A percentile compares a stretch with the other conserved stretches of the same genome.
phyloP scores from a whole-genome alignment of 2,888 invertebrate genomes.

The Rosalia funebris region DNA sequence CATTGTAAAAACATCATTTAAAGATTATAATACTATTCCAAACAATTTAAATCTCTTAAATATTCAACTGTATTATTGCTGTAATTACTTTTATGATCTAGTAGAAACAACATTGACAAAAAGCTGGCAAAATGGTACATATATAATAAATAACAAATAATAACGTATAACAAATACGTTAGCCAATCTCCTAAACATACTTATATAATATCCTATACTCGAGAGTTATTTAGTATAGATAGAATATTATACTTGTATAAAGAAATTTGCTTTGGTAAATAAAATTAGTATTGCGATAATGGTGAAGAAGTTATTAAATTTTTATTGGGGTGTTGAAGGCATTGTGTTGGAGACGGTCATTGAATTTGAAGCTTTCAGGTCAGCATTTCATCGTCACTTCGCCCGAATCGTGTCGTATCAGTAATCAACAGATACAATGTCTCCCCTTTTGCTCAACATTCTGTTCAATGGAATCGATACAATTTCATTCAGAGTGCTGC shows the following conservation, averaged over 20 bases:
- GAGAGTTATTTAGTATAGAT: too few species aligned
- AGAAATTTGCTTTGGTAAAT: constrained; percentile 1
- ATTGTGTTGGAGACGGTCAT: constrained; percentile 31
- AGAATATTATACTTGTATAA: background rate
- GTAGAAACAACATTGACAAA: too few species aligned
- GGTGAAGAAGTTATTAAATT: constrained; percentile 22
- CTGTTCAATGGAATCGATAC: constrained; percentile 43
- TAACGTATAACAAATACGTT: too few species aligned
- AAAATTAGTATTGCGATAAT: constrained; percentile 8
- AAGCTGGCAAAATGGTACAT: too few species aligned
- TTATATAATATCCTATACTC: too few species aligned
- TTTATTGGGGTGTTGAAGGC: constrained; percentile 20
- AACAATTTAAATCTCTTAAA: too few species aligned
- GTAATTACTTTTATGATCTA: too few species aligned
- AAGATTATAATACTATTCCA: too few species aligned
- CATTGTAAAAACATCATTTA: too few species aligned
- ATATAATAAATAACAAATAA: too few species aligned
- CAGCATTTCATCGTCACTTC: constrained; percentile 54
- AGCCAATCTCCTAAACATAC: too few species aligned
- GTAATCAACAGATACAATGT: constrained; percentile 47
- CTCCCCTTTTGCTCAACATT: constrained; percentile 33
- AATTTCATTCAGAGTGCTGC: constrained; percentile 40
- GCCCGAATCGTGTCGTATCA: constrained; percentile 56
- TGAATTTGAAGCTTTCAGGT: constrained; percentile 51
- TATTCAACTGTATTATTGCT: too few species aligned